Percentiles rank a stretch among this genome's conserved stretches.
Evolutionary conservation across 2,888 invertebrate species (phyloP).

Genomic region (Machimus rusticus): DNA sequence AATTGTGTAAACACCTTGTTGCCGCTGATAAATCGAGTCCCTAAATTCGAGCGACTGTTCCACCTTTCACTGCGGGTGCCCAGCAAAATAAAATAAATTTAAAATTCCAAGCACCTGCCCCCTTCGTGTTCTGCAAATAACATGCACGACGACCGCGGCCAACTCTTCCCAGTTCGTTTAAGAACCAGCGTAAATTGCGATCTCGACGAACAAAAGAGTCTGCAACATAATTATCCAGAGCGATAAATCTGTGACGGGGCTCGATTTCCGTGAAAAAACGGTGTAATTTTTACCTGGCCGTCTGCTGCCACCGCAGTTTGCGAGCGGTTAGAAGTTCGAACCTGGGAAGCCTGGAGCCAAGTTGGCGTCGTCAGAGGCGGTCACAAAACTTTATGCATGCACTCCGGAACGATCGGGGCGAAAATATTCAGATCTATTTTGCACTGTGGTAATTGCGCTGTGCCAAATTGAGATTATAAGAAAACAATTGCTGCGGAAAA

Average conservation of each 20-base stretch:
- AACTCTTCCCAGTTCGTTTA: not conserved
- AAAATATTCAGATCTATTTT: not conserved
- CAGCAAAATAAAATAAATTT: not conserved
- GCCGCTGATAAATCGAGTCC: not conserved
- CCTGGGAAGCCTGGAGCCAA: not conserved
- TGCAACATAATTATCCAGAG: not conserved
- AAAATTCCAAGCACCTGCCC: not conserved
- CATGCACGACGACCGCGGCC: not conserved
- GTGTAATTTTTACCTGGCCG: not conserved
- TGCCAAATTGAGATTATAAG: not conserved
- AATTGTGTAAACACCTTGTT: not conserved
- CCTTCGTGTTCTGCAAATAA: not conserved
- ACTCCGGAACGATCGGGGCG: not conserved
- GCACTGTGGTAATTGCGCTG: not conserved
- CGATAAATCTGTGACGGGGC: not conserved
- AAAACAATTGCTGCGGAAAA: constrained; percentile 29
- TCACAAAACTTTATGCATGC: not conserved
- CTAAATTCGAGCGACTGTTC: not conserved
- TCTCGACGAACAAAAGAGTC: not conserved
- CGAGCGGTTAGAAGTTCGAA: not conserved
- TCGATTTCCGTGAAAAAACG: not conserved
- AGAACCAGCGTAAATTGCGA: not conserved
- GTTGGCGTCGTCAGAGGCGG: not conserved
- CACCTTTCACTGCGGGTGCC: not conserved
- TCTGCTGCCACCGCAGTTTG: not conserved